phyloP scores from a whole-genome alignment of 1,140 invertebrate species.

The Campoletis sonorensis region DNA sequence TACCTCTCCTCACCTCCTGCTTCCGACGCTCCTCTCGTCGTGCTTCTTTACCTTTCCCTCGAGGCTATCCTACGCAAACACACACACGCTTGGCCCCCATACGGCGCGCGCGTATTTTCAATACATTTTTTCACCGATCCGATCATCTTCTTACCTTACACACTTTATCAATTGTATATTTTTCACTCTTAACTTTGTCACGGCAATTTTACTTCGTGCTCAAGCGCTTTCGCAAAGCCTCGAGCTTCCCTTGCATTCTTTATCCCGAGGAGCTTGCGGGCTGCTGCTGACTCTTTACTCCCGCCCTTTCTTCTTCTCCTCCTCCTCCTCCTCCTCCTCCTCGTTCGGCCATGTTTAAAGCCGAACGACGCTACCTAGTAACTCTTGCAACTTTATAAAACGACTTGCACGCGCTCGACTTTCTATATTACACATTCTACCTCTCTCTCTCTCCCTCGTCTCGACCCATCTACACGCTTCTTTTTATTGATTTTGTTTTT shows the following conservation, averaged over 20 bases:
- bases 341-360: background rate
- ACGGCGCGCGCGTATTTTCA: too few species aligned
- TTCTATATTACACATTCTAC: background rate
- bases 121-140: too few species aligned
- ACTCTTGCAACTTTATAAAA: constrained; percentile 19
- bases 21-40: background rate
- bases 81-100: too few species aligned
- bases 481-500: constrained; percentile 33
- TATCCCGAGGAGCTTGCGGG: constrained; percentile 24
- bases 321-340: background rate
- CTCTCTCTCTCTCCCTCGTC: constrained; percentile 15
- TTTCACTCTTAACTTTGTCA: constrained; percentile 13
- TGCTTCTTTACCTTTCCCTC: background rate
- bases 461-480: too few species aligned
- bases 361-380: background rate
- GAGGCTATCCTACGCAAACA: too few species aligned
- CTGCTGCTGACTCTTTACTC: background rate
- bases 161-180: constrained; percentile 30
- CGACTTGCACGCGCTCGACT: background rate
- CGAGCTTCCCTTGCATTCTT: constrained; percentile 32
- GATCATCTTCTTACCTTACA: too few species aligned
- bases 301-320: background rate
- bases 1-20: background rate
- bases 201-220: constrained; percentile 21
- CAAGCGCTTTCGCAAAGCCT: constrained; percentile 2